Base-by-base conservation (phyloP, 2,113 vertebrate species). In the Manacus vitellinus region DNA sequence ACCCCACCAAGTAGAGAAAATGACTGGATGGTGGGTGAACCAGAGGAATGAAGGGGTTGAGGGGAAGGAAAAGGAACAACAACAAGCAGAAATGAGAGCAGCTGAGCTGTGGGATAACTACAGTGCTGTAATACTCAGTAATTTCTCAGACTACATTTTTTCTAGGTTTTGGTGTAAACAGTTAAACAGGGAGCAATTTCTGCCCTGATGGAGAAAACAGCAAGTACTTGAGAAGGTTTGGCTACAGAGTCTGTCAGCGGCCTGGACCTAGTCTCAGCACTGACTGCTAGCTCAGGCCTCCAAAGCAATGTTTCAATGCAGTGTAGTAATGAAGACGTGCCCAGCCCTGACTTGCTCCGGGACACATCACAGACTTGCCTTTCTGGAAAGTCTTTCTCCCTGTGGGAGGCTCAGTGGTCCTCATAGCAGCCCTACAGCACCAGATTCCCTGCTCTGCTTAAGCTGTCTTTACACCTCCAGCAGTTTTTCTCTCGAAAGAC, bases 131-230 rank as follows among this genome's bases (percentile, higher is more conserved):
- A 74, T 52, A 79, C 52, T 73, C 6, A 4, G 68, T 92, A 91
- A 91, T 90, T 95, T 93, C 85, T 88, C 66, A 54, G 78, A 84
- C 74, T 52, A 28, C 14, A 3, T 80, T 95, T 68, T 82, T 78
- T 55, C 91, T 85, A 78, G 51, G 67, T 75, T 83, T 85, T 77
- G 79, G 84, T 85, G 86, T 80, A 89, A 97, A 95, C 70, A 95
- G 89, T 95, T 95, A 96, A 95, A 72, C 56, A 79, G 77, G 87
- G 96, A 96, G 52, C 35, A 70, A 47, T 92, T 93, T 93, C 83
- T 89, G 65, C 63, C 61, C 59, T 96, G 85, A 95, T 96, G 94
- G 84, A 95, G 91, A 95, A 97, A 97, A 94, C 94, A 97, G 92
- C 71, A 85, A 89, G 84, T 43, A 35, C 73, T 94, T 78, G 31